Conservation (phyloP, 1,140 invertebrate genomes). For the Lucilia sericata region DNA sequence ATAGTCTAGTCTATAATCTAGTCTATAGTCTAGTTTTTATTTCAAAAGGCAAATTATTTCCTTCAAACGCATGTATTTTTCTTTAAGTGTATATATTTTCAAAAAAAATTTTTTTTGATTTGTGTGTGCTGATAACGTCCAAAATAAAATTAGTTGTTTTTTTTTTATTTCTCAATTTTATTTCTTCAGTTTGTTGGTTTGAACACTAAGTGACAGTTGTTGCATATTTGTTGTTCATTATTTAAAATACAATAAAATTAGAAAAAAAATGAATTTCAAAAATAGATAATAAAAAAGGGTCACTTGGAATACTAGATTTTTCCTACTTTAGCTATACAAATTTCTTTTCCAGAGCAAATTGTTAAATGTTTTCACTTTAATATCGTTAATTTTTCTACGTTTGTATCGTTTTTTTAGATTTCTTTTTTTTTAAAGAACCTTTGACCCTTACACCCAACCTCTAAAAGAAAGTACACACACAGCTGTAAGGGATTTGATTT, state of each 20-base stretch:
- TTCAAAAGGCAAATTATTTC: background rate
- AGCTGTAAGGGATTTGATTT: constrained; percentile 17
- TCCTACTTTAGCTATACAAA: too few species aligned
- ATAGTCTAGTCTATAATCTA: too few species aligned
- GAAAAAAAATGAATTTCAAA: too few species aligned
- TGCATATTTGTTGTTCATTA: constrained; percentile 12
- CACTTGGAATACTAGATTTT: background rate
- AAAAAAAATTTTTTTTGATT: background rate
- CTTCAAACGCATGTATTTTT: background rate
- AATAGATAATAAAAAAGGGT: constrained; percentile 1
- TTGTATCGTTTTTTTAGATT: too few species aligned
- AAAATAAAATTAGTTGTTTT: background rate
- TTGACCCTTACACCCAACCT: too few species aligned
- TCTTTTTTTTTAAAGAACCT: too few species aligned
- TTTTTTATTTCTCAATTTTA: background rate
- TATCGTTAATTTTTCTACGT: background rate
- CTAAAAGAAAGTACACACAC: background rate
- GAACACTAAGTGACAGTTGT: constrained; percentile 12
- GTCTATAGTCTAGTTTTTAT: too few species aligned
- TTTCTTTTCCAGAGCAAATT: background rate
- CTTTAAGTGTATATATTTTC: background rate
- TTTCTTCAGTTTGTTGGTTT: background rate
- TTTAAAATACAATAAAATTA: background rate
- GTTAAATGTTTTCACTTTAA: constrained; percentile 7
- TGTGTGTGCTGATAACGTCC: background rate